A percentile compares a stretch with the other conserved stretches of the same genome.
Evolutionary conservation across 2,113 vertebrate genomes (phyloP).

Genomic region (Sylvietta virens): DNA sequence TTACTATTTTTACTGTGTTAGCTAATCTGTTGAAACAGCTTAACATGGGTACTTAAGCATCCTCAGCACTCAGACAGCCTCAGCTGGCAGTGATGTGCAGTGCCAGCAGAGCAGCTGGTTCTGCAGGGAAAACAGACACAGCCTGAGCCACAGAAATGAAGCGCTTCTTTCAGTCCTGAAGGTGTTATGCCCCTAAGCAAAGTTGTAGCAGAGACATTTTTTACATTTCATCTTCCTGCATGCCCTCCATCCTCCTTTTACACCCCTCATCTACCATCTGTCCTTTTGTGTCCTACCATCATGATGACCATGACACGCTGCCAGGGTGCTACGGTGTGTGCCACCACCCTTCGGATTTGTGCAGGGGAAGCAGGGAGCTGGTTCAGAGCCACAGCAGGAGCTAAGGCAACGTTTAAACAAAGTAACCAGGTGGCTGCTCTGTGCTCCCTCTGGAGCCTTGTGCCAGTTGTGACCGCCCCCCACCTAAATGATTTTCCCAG

Average conservation of each 20-base stretch:
- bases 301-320: background rate
- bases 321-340: background rate
- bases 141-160: background rate
- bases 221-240: background rate
- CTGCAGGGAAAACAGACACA: background rate
- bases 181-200: background rate
- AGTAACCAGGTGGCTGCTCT: background rate
- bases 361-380: background rate
- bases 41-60: background rate
- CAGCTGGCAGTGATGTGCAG: background rate
- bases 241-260: background rate
- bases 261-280: background rate
- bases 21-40: conserved; percentile 9
- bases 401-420: background rate
- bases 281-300: background rate
- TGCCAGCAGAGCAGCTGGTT: conserved; percentile 36
- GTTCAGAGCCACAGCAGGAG: background rate
- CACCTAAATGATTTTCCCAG: background rate
- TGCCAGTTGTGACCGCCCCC: background rate
- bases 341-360: background rate
- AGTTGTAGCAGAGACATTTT: background rate
- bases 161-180: background rate
- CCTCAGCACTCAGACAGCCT: background rate
- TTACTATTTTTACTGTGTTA: conserved; percentile 1
- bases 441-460: background rate